These are phyloP conservation scores for Epirrhoe tristata DNA, from an alignment of 2,888 invertebrate genomes.

Conservation along the genomic window DNA sequence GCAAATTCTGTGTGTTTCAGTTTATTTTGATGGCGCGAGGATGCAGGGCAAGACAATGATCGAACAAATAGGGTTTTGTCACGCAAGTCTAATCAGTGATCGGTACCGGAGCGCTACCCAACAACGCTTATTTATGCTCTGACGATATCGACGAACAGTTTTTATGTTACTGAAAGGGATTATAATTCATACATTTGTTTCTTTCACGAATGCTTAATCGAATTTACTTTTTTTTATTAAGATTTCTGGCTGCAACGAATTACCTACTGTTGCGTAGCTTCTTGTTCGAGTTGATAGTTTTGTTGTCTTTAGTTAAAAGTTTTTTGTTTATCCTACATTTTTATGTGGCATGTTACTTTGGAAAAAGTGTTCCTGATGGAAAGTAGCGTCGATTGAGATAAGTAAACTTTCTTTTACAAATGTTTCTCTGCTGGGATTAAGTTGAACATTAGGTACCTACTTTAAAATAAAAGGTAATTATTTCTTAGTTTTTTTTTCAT, in stretches of 20 bases:
- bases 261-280: not conserved
- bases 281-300: not conserved
- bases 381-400: no score
- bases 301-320: not conserved
- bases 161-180: constrained; percentile 61
- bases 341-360: no score
- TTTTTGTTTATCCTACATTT: not conserved
- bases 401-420: no score
- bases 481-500: no score
- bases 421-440: no score
- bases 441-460: no score
- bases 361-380: no score
- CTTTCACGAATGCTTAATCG: constrained; percentile 18
- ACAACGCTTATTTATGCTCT: constrained; percentile 79
- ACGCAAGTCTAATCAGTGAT: constrained; percentile 81
- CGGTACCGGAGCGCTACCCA: constrained; percentile 73
- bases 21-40: constrained; percentile 72
- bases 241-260: not conserved
- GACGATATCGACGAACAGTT: constrained; percentile 73
- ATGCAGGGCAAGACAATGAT: constrained; percentile 79
- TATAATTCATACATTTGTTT: constrained; percentile 61
- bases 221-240: constrained; percentile 10
- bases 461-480: no score
- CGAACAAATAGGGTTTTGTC: constrained; percentile 83
- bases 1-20: constrained; percentile 69